Conservation (phyloP, 2,888 invertebrate genomes). For the Cryptocephalus moraei region DNA sequence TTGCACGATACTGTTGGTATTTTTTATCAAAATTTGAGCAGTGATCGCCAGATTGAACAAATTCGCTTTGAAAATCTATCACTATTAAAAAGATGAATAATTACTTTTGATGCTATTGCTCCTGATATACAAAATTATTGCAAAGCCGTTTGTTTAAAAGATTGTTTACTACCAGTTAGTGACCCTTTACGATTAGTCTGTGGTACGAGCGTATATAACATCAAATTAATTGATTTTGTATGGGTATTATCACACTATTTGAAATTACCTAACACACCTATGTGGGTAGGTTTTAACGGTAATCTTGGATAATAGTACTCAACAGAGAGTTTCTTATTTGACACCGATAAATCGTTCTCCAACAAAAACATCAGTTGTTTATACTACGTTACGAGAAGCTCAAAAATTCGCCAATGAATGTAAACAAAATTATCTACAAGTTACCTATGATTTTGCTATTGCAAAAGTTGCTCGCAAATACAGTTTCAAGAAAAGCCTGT, state of each 20-base stretch:
- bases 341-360: conserved; percentile 24
- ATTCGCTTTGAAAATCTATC: neutral
- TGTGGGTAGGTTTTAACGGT: conserved; percentile 27
- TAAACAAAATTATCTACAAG: conserved; percentile 15
- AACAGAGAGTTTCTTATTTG: conserved; percentile 22
- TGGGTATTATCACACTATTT: conserved; percentile 3
- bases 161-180: conserved; percentile 1
- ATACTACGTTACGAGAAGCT: no score
- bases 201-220: neutral
- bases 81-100: conserved; percentile 2
- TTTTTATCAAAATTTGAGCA: conserved; percentile 3
- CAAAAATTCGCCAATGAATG: conserved; percentile 17
- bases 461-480: conserved; percentile 20
- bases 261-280: conserved; percentile 6
- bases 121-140: conserved; percentile 2
- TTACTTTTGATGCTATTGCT: conserved; percentile 4
- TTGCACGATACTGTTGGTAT: conserved; percentile 4
- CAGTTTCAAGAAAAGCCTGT: neutral
- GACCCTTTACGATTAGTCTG: neutral
- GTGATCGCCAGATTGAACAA: neutral
- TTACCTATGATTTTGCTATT: conserved; percentile 27
- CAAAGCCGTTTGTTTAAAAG: neutral
- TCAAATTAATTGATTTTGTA: conserved; percentile 1
- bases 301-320: conserved; percentile 13
- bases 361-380: conserved; percentile 18